Evolutionary conservation across 2,797 vertebrate genomes (phyloP).

Genomic region (Parauchenoglanis ngamensis): DNA sequence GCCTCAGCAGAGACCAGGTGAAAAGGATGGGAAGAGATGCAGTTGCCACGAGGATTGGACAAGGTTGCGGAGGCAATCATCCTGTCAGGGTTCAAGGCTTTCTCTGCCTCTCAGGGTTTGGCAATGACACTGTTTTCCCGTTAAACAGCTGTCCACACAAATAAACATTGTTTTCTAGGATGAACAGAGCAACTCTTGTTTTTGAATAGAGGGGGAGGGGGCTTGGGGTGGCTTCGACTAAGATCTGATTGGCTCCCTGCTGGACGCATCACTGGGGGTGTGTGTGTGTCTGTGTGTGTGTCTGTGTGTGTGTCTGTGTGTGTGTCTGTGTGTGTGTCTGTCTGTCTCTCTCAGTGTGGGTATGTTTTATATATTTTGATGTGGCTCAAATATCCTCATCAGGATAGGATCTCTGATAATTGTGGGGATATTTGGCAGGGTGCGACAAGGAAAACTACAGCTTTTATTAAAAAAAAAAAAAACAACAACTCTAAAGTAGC

Average conservation of each 20-base stretch:
- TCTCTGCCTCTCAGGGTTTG: conserved; percentile 15
- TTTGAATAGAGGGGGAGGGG: conserved; percentile 36
- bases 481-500: neutral
- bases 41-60: neutral
- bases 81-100: neutral
- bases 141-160: conserved; percentile 63
- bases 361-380: neutral
- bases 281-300: neutral
- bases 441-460: neutral
- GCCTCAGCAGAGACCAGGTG: neutral
- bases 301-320: too few species aligned
- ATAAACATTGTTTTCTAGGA: conserved; percentile 61
- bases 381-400: neutral
- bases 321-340: too few species aligned
- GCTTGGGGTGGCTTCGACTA: conserved; percentile 13
- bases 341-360: neutral
- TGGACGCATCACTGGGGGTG: conserved; percentile 13
- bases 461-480: neutral
- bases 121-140: conserved; percentile 6
- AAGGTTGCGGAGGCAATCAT: neutral
- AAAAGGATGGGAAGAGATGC: neutral
- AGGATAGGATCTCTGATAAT: neutral
- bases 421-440: neutral
- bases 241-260: conserved; percentile 28
- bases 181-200: conserved; percentile 56